Evolutionary conservation across 2,888 invertebrate species (phyloP), one percentile per base, ranked within the genome.

Genomic region (Drosophila kanekoi): DNA sequence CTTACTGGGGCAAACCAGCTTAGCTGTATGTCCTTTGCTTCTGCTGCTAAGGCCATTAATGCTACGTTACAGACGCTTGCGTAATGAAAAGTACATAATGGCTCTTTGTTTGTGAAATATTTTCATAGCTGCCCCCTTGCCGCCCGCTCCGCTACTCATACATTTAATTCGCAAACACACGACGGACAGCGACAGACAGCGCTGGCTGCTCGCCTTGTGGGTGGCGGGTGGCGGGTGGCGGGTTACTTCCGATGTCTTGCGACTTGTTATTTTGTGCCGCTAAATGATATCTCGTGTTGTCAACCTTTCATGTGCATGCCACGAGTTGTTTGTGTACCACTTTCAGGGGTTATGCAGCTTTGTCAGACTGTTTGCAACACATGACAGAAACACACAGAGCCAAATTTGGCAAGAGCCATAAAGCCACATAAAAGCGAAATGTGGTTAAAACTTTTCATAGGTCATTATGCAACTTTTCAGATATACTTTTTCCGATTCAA

Each of bases 231-330:
- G 23, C 5, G 28, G 28, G 37, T 11, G n/a, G 35, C 6, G n/a
- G n/a, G 8, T 8, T 28, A 8, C 44, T 41, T 67, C 51, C 48
- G 47, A 63, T 66, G 54, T 67, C 59, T 63, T 59, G 72, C 51
- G 61, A 56, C 58, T 56, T 61, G 74, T 56, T 69, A 43, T 66
- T 56, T 47, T 70, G 51, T 72, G 52, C 45, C 53, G 67, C 84
- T 51, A 83, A 77, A 62, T 62, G 87, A 86, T 81, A 86, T 86
- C 79, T 78, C 57, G 51, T 64, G 68, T 74, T 81, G 78, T 72
- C 75, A 67, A 40, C 44, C 54, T 18, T 37, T 10, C 40, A 41
- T 49, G 37, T 58, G 23, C 35, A 35, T 45, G 43, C 37, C 20
- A 14, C 52, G 14, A 51, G 16, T 23, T 33, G 28, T 28, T 28